Conservation (phyloP, 2,113 vertebrate species). For the Myotis lucifugus region DNA sequence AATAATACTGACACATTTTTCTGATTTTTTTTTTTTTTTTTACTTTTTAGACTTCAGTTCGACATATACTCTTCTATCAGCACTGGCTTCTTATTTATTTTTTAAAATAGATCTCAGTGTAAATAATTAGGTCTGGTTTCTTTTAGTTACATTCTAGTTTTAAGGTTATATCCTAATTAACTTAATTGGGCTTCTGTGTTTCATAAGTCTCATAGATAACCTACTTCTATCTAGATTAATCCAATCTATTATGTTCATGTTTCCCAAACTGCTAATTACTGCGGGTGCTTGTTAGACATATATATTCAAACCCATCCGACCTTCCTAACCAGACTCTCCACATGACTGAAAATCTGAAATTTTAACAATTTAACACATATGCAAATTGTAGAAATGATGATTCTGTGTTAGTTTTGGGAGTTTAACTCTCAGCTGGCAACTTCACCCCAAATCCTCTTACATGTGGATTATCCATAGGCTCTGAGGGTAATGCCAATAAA, state of each 20-base stretch:
- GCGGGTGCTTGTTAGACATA: background rate
- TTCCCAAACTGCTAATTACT: constrained; percentile 33
- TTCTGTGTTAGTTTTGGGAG: constrained; percentile 51
- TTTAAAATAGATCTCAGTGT: background rate
- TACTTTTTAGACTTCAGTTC: background rate
- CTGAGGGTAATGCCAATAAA: constrained; percentile 28
- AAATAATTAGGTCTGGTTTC: constrained; percentile 59
- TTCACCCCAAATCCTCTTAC: constrained; percentile 66
- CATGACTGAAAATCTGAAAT: background rate
- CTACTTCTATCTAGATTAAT: constrained; percentile 58
- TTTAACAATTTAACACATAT: constrained; percentile 19
- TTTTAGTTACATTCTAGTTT: constrained; percentile 63
- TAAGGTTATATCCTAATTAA: constrained; percentile 48
- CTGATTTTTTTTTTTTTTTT: background rate
- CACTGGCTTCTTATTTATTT: background rate
- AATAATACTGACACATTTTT: background rate
- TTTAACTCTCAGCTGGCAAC: constrained; percentile 47
- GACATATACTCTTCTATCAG: background rate
- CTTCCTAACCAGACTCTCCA: background rate
- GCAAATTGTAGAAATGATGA: constrained; percentile 48
- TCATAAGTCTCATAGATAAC: constrained; percentile 43
- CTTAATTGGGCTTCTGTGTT: constrained; percentile 61
- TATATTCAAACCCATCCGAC: constrained; percentile 22
- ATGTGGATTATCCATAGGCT: constrained; percentile 44
- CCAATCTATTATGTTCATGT: constrained; percentile 22